These are phyloP conservation scores for Drosophila subquinaria DNA, from an alignment of 2,888 invertebrate genomes.

Conservation along the genomic window DNA sequence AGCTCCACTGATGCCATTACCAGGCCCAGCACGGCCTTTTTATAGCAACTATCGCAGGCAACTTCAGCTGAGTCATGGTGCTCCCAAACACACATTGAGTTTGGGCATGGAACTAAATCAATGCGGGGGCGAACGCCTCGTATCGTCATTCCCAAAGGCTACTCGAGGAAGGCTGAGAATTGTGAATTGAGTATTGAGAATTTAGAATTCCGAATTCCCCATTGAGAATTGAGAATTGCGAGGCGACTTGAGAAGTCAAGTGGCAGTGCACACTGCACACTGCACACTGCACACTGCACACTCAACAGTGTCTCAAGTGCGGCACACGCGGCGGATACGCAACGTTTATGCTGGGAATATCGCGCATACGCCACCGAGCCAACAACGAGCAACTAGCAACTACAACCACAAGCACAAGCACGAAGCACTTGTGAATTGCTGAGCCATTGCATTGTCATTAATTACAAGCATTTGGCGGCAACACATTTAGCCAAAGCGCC, in stretches of 20 bases:
- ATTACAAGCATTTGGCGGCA: constrained; percentile 57
- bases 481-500: constrained; percentile 39
- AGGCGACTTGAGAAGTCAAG: constrained; percentile 13
- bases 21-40: constrained; percentile 54
- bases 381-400: background rate
- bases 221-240: constrained; percentile 44
- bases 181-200: constrained; percentile 49
- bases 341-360: constrained; percentile 63
- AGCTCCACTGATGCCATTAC: constrained; percentile 68
- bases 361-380: constrained; percentile 58
- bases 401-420: background rate
- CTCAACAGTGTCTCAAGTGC: constrained; percentile 35
- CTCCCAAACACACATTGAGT: constrained; percentile 39
- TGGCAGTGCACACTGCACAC: constrained; percentile 16
- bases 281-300: background rate
- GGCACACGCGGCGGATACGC: constrained; percentile 65
- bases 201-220: constrained; percentile 47
- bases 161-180: constrained; percentile 68
- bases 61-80: constrained; percentile 65
- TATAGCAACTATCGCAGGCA: constrained; percentile 55
- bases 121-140: constrained; percentile 20
- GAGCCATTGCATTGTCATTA: constrained; percentile 72
- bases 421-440: constrained; percentile 64
- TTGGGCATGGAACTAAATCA: constrained; percentile 34
- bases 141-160: constrained; percentile 43